Conservation (phyloP, 2,797 vertebrate genomes). For the Synaphobranchus kaupii region DNA sequence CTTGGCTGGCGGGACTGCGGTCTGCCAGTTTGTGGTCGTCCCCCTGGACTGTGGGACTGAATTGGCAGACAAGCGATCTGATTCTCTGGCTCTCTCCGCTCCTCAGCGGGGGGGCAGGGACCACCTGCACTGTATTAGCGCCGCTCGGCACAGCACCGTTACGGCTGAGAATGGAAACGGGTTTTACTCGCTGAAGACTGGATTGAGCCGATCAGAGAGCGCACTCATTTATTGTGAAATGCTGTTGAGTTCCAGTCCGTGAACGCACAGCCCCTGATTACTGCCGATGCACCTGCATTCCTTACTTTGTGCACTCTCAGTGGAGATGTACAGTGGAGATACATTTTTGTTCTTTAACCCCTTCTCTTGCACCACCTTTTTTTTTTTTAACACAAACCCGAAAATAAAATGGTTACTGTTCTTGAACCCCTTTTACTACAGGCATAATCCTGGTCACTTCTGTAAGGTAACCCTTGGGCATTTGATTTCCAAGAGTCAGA, state of each 20-base stretch:
- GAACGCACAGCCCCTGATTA: background rate
- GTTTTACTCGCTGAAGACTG: background rate
- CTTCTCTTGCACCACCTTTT: no score
- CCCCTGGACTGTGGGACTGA: background rate
- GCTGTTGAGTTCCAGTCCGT: background rate
- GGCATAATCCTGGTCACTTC: no score
- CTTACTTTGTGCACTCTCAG: background rate
- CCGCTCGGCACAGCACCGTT: background rate
- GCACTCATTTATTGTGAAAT: background rate
- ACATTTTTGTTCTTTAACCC: no score
- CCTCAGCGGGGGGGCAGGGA: slow-evolving; percentile 1
- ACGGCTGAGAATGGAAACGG: slow-evolving; percentile 5
- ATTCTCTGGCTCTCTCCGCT: background rate
- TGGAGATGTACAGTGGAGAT: no score
- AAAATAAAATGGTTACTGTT: no score
- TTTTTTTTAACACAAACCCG: no score
- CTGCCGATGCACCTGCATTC: background rate
- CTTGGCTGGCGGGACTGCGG: slow-evolving; percentile 8
- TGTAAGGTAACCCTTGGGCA: no score
- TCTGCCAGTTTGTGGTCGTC: slow-evolving; percentile 2
- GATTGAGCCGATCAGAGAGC: background rate
- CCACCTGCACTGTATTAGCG: slow-evolving; percentile 25
- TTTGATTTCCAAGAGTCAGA: no score
- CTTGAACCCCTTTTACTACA: no score
- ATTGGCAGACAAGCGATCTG: background rate